A percentile compares a stretch with the other conserved stretches of the same genome.
phyloP scores from a whole-genome alignment of 2,113 vertebrate genomes.

The Leiothrix lutea region DNA sequence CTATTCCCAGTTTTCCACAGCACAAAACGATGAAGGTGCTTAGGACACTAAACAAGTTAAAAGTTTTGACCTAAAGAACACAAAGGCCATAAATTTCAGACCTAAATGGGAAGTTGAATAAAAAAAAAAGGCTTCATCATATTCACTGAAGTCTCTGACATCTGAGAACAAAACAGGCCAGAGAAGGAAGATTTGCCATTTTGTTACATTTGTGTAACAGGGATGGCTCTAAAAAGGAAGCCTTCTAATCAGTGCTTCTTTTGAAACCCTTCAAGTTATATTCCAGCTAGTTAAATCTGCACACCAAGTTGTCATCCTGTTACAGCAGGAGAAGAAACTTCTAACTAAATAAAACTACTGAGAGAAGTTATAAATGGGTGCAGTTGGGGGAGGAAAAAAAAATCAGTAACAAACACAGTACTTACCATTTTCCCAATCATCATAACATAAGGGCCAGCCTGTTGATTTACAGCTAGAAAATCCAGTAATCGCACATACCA shows the following conservation, averaged over 20 bases:
- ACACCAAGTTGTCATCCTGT: background rate
- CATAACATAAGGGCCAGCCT: conserved; percentile 98
- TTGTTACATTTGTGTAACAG: background rate
- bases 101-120: background rate
- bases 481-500: conserved; percentile 98
- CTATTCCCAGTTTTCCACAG: background rate
- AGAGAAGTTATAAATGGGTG: background rate
- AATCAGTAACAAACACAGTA: background rate
- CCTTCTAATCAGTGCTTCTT: background rate
- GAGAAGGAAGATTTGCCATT: background rate
- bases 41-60: background rate
- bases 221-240: background rate
- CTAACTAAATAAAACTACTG: background rate
- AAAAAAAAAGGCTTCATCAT: background rate
- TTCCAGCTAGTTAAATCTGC: background rate
- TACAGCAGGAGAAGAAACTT: background rate
- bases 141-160: background rate
- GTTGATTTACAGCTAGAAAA: conserved; percentile 96
- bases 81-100: background rate
- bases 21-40: background rate
- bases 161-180: background rate
- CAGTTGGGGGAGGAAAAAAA: background rate
- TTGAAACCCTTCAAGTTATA: background rate
- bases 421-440: conserved; percentile 99
- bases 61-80: background rate